Evolutionary conservation across 2,888 invertebrate species (phyloP).

Genomic region (Cataglyphis rosenhaueri): DNA sequence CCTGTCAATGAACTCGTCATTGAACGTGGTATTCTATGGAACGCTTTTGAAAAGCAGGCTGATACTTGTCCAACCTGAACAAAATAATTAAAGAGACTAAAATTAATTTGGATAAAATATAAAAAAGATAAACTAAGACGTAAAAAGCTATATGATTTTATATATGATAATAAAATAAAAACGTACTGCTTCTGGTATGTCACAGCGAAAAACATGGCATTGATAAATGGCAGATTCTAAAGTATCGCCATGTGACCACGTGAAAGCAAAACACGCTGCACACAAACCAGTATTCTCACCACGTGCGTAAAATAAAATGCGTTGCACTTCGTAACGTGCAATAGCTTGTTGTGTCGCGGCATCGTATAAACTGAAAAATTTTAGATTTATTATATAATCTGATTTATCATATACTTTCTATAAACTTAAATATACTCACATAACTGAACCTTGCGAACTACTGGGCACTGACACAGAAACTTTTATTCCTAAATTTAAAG

Average conservation of each 20-base stretch:
- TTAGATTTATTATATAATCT: neutral
- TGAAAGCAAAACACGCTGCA: slow-evolving; percentile 98
- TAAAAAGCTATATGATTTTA: neutral
- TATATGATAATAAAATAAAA: slow-evolving; percentile 15
- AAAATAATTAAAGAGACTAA: slow-evolving; percentile 9
- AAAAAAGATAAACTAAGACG: neutral
- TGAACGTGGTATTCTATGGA: slow-evolving; percentile 94
- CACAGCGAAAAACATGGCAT: slow-evolving; percentile 99
- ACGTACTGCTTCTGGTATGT: slow-evolving; percentile 96
- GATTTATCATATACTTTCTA: neutral
- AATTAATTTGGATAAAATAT: neutral
- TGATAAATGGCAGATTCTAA: slow-evolving; percentile 96
- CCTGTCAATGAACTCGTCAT: slow-evolving; percentile 91
- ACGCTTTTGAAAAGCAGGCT: slow-evolving; percentile 96
- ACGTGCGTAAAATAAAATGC: slow-evolving; percentile 97
- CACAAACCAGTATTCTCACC: slow-evolving; percentile 94
- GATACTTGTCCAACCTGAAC: slow-evolving; percentile 87
- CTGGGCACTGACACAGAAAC: slow-evolving; percentile 97
- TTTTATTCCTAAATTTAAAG: slow-evolving; percentile 92
- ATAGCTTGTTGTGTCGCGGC: slow-evolving; percentile 92
- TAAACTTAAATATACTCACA: slow-evolving; percentile 88
- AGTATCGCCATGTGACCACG: slow-evolving; percentile 97
- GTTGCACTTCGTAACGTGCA: slow-evolving; percentile 95
- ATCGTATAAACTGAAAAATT: slow-evolving; percentile 90
- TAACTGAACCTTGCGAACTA: slow-evolving; percentile 96